Percentiles rank a stretch among this genome's conserved stretches.
phyloP scores from a whole-genome alignment of 2,113 vertebrate genomes.

The Canis aureus region DNA sequence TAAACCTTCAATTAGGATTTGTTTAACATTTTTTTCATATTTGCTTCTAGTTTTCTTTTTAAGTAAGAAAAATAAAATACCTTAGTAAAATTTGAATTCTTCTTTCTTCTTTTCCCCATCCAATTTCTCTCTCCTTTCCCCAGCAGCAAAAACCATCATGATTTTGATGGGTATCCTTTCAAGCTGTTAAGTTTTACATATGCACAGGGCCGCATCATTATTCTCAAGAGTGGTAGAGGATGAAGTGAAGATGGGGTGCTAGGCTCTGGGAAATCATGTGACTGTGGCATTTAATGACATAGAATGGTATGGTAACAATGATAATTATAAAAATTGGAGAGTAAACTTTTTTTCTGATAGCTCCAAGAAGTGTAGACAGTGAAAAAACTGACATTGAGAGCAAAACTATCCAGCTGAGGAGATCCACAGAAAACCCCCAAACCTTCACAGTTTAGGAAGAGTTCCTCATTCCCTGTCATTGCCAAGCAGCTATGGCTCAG shows the following conservation, averaged over 20 bases:
- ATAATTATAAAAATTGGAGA: neutral
- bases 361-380: neutral
- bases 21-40: neutral
- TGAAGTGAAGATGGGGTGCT: neutral
- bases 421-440: neutral
- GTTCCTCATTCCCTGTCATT: no score
- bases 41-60: neutral
- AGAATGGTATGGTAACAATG: no score
- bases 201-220: neutral
- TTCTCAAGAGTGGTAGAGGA: neutral
- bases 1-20: neutral
- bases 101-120: neutral
- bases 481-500: neutral
- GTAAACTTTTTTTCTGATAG: neutral
- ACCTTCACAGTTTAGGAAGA: neutral
- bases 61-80: slow-evolving; percentile 6
- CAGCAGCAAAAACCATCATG: neutral
- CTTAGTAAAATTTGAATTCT: neutral
- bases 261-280: neutral
- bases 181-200: neutral
- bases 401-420: neutral
- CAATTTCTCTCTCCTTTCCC: neutral
- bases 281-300: neutral
- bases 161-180: neutral
- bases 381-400: neutral